Evolutionary conservation across 2,888 invertebrate species (phyloP).

Genomic region (Sympetrum striolatum): DNA sequence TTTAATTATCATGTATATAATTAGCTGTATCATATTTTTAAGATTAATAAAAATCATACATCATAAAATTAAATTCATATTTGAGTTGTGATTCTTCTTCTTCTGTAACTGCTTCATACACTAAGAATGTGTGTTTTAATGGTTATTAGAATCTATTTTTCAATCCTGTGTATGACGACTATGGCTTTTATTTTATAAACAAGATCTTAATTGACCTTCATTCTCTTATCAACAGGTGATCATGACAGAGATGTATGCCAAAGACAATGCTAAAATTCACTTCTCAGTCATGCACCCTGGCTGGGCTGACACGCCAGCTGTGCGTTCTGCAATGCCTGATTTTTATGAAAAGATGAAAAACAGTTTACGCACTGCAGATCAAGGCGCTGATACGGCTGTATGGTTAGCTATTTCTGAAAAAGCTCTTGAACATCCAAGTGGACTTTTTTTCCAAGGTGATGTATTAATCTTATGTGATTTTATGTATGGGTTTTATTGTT

Average conservation of each 20-base stretch:
- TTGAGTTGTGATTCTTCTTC: too few species aligned
- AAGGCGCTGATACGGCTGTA: conserved; percentile 61
- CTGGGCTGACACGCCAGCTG: conserved; percentile 61
- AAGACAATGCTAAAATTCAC: conserved; percentile 57
- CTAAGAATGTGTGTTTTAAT: too few species aligned
- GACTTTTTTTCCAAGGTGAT: conserved; percentile 58
- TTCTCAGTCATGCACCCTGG: conserved; percentile 62
- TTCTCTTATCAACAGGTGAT: conserved; percentile 52
- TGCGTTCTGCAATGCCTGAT: conserved; percentile 56
- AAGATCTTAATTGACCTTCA: background rate
- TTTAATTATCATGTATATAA: too few species aligned
- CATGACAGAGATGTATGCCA: conserved; percentile 58
- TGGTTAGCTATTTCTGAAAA: conserved; percentile 59
- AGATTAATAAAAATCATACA: too few species aligned
- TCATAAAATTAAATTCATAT: too few species aligned
- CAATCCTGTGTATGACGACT: background rate
- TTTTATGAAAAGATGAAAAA: conserved; percentile 60
- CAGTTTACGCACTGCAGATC: conserved; percentile 57
- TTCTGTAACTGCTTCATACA: too few species aligned
- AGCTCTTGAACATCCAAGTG: conserved; percentile 54
- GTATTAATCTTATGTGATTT: background rate
- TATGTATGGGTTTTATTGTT: too few species aligned
- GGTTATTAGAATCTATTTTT: background rate
- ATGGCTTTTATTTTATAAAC: background rate
- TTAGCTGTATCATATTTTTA: too few species aligned